Evolutionary conservation across 2,113 vertebrate genomes (phyloP), one percentile per base, ranked within the genome.

Genomic region (Numida meleagris): DNA sequence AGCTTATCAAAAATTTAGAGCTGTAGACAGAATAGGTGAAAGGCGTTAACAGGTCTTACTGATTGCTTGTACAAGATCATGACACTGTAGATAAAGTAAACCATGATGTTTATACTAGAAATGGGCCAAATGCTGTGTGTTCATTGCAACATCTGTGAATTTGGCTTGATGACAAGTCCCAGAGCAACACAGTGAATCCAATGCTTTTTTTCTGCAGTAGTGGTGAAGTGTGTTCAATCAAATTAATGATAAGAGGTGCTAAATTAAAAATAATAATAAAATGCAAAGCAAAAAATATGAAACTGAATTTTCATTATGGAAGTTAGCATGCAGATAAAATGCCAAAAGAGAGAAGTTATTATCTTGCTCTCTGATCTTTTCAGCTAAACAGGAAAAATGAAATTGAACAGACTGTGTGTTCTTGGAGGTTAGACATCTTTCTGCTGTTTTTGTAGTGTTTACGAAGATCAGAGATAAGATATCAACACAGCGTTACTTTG

Each of bases 81-180:
- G 84, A 48, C 81, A 74, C 70, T 80, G 48, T 93, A 62, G 81
- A 65, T 94, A 86, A 96, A 89, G 57, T 67, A 88, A 92, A 68
- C 51, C 9, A 21, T 10, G 1, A n/a, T 94, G n/a, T 96, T 97
- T 95, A 36, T 87, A 66, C 89, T 94, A 94, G 84, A 94, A 67
- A 77, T 89, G 76, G 70, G 76, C 74, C 81, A 94, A 95, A 82
- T 86, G 75, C 34, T 16, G 13, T 6, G 1, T 79, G 66, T 90
- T 95, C 82, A 72, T 74, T 88, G 55, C 53, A 93, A 95, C 94
- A 96, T 94, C 95, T 95, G 85, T 96, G 89, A 81, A 57, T 62
- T 75, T 94, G 57, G 50, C 66, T 88, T 65, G 18, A 71, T 91
- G 68, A 92, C 77, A 96, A 92, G 33, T 91, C 81, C 86, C 86